Base-by-base conservation (phyloP, 2,888 invertebrate species). In the Mycogona germanica region DNA sequence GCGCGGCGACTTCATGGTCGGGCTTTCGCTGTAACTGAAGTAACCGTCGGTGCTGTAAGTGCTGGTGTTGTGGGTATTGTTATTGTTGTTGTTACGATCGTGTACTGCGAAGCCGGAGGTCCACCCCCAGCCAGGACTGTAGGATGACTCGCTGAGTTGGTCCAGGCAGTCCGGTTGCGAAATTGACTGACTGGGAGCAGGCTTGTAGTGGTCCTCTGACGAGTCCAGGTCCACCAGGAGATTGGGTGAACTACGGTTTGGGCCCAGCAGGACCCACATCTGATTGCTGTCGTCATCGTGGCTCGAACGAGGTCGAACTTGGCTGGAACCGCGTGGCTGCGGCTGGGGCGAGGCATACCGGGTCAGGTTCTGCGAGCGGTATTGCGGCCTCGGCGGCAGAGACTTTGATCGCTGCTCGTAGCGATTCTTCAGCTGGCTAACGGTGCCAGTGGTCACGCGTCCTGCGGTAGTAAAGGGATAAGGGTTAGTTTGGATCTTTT, bases 211-310 rank as follows among this genome's bases (percentile, higher is more conserved):
- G 9, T 49, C 49, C 6, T 52, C 52, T 5, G 45, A 45, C 9
- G 52, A 32, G 23, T 52, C 45, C 12, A 52, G 35, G 28, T 52
- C 52, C 6, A 52, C 52, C 25, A 52, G 19, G 25, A 52, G 26
- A 23, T 52, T 52, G 9, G 52, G 52, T 1, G 52, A 52, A 29
- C 52, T 52, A 4, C 23, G 44, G 45, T 45, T 52, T 23, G 44
- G 52, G 9, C 52, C 52, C 14, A 30, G 52, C 29, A 52, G 17
- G 3, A 52, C 45, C 52, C 52, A 52, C 12, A 52, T 28, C 45
- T 52, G 44, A 32, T 52, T 45, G 7, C 35, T 29, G 45, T 44
- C 44, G 19, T 26, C 28, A 5, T 47, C 29, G 19, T 47, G 28
- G 28, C 29, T 17, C 1, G 47, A n/a, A n/a, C n/a, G n/a, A n/a